Base-by-base conservation (phyloP, 2,888 invertebrate genomes). In the Carpatolechia fugitivella region DNA sequence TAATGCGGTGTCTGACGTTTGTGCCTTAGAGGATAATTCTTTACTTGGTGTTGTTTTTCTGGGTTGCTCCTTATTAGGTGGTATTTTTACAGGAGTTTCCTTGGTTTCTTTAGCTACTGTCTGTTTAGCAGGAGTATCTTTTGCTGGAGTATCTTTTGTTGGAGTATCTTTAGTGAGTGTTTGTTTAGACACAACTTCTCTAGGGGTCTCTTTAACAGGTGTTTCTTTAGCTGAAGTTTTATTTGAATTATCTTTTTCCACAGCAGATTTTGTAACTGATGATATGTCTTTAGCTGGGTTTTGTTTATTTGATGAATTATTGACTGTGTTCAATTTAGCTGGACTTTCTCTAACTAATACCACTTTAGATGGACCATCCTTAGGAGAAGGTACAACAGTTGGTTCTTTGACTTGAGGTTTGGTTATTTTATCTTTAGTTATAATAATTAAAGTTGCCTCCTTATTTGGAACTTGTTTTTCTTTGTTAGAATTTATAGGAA, bases 11-110 rank as follows among this genome's bases (percentile, higher is more conserved):
- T n/a, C 11, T 11, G 18, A 18, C 0, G n/a, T n/a, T n/a, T n/a
- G n/a, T n/a, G 59, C 60, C 16, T 57, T 54, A 50, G 50, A n/a
- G 1, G 44, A 10, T 16, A 38, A 11, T 48, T 62, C 62, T 48
- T 61, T 62, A 14, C 24, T 60, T 16, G 31, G 16, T 24, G 48
- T 29, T 29, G 55, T 44, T 29, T 54, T 54, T 41, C 1, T 31
- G 14, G 6, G 1, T 11, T 35, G 49, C 20, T 40, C 54, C 16
- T 55, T 47, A 1, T 10, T n/a, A 30, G 13, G 16, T 10, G 10
- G 8, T 20, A n/a, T 6, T 41, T 50, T 31, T 10, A 30, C 13
- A 4, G 40, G 36, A 29, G 11, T 24, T 31, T 55, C 50, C 14
- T 51, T 51, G 11, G 13, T 13, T n/a, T 44, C 29, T 35, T 55